phyloP scores from a whole-genome alignment of 2,113 vertebrate species.

The Thinocorus orbignyianus region DNA sequence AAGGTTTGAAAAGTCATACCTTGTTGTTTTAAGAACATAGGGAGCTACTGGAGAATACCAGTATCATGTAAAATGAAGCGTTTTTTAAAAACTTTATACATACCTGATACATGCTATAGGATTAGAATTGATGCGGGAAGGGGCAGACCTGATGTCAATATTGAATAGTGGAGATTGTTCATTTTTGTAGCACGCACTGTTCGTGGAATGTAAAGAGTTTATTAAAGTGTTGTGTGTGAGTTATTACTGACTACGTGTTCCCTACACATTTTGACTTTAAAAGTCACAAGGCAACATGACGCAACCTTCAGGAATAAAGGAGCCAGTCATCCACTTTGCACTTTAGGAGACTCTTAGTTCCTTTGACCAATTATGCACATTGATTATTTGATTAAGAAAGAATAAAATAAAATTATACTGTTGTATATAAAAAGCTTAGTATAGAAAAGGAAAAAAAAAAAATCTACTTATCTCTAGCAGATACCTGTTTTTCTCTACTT shows the following conservation, averaged over 20 bases:
- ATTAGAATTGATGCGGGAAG: neutral
- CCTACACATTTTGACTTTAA: neutral
- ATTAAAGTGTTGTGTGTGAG: neutral
- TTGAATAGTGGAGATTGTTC: neutral
- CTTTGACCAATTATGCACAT: neutral
- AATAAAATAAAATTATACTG: neutral
- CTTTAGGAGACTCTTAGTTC: neutral
- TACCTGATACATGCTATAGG: neutral
- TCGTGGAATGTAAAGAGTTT: neutral
- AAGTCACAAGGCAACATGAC: neutral
- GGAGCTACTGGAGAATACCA: constrained; percentile 26
- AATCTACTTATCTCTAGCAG: neutral
- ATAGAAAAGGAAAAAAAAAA: neutral
- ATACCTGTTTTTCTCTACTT: neutral
- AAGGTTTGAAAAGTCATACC: constrained; percentile 24
- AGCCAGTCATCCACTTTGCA: neutral
- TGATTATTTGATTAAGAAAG: neutral
- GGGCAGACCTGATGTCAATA: constrained; percentile 5
- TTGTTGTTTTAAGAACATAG: constrained; percentile 16
- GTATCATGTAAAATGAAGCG: neutral
- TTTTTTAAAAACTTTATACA: neutral
- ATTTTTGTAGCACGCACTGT: neutral
- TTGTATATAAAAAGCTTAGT: neutral
- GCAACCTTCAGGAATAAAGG: neutral
- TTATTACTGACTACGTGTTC: neutral